These are phyloP conservation scores for Emydura subglobosa DNA, from an alignment of 2,113 vertebrate species.

Conservation along the genomic window DNA sequence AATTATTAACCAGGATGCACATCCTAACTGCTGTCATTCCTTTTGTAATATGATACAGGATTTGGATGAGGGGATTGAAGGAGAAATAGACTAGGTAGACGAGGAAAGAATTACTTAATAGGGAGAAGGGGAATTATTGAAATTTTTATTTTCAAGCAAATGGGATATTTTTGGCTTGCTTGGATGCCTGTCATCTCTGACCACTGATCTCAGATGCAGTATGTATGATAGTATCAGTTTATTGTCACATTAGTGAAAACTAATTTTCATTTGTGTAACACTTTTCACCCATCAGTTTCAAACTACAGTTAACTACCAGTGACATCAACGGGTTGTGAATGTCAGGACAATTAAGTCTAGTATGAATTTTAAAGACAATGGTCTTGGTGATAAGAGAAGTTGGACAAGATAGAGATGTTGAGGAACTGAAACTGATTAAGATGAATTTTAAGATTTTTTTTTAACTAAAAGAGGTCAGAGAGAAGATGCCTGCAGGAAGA, in stretches of 20 bases:
- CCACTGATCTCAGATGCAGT: background rate
- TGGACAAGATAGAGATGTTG: background rate
- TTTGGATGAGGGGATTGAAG: background rate
- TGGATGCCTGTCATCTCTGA: too few species aligned
- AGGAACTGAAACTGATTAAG: background rate
- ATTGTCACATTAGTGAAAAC: background rate
- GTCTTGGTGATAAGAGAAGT: background rate
- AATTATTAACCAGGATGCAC: slow-evolving; percentile 58
- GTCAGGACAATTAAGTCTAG: background rate
- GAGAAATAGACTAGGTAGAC: background rate
- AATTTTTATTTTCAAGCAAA: background rate
- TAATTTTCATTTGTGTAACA: background rate
- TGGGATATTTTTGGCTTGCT: background rate
- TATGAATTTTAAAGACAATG: background rate
- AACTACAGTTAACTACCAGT: background rate
- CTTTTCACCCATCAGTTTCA: background rate
- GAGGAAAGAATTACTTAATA: background rate
- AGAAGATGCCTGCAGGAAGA: slow-evolving; percentile 18
- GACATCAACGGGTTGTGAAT: fast-evolving
- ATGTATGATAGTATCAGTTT: background rate
- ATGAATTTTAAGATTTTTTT: background rate
- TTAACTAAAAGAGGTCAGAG: background rate
- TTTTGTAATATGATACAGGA: slow-evolving; percentile 39
- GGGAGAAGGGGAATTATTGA: background rate
- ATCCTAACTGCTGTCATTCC: background rate